Base-by-base conservation (phyloP, 2,113 vertebrate genomes). In the Camelus bactrianus region DNA sequence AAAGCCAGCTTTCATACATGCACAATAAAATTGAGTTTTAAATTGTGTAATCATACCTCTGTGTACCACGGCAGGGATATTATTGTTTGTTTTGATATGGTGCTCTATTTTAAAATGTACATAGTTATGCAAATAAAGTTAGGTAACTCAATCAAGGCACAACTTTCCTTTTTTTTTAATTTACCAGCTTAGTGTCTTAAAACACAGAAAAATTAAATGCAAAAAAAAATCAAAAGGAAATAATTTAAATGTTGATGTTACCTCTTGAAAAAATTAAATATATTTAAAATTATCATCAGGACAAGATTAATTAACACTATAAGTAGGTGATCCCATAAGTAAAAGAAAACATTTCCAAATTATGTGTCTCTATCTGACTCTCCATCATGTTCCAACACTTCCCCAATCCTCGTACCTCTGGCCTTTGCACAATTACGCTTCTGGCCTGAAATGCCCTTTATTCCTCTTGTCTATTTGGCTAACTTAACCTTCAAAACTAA, bases 31-130 rank as follows among this genome's bases (percentile, higher is more conserved):
- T 73, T 97, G 93, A 92, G 52, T 94, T 98, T 95, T 96, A 96
- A 97, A 95, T 89, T 97, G 79, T 84, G 15, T 96, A 96, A 95
- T 97, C 94, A 95, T 96, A 96, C 91, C 89, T 77, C 93, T 91
- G 72, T 60, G 77, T 94, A 96, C 92, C 91, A 93, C 42, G 94
- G 50, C 22, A 72, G 82, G 26, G 11, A 92, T 97, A 95, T 97
- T 96, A 97, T 95, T 96, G 94, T 91, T 98, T 97, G 97, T 97
- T 95, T 96, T 93, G 93, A 91, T 96, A 81, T 96, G 62, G 38
- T 91, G 64, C 54, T 98, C 42, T 87, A 86, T 94, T 97, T 95
- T 91, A 96, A 96, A 93, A 97, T 80, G 85, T 91, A 90, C 80
- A 84, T 80, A 93, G 94, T 58, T 96, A 96, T 96, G 95, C 95